Conservation (phyloP, 2,888 invertebrate genomes). For the Galerucella pusilla region DNA sequence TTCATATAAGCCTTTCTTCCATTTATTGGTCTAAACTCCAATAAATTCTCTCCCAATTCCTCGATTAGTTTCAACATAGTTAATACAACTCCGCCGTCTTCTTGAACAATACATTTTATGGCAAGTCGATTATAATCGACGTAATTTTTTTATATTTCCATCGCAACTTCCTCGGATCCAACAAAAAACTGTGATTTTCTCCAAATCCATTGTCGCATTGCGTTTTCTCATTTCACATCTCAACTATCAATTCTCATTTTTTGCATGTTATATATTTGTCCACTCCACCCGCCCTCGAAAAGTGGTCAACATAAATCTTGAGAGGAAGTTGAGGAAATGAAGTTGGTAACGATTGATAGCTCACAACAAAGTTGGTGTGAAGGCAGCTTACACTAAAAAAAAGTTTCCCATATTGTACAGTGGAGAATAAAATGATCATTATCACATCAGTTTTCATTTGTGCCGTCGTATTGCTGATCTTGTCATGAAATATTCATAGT, state of each 20-base stretch:
- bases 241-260: constrained; percentile 11
- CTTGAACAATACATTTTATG: no score
- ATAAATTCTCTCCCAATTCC: no score
- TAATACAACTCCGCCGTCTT: no score
- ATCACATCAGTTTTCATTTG: no score
- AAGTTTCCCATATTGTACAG: not conserved
- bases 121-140: no score
- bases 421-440: not conserved
- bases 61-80: no score
- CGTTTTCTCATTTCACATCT: constrained; percentile 2
- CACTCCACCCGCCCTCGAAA: constrained; percentile 7
- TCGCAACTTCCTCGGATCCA: not conserved
- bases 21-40: no score
- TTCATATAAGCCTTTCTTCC: no score
- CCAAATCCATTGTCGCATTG: constrained; percentile 9
- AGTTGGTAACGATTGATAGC: constrained; percentile 51
- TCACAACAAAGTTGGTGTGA: constrained; percentile 50
- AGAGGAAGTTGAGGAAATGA: constrained; percentile 47
- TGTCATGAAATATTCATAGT: no score
- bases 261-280: constrained; percentile 19
- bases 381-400: constrained; percentile 48
- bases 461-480: no score
- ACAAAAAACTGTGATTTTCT: not conserved
- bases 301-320: constrained; percentile 40
- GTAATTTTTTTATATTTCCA: not conserved